Percentiles rank a stretch among this genome's conserved stretches.
Evolutionary conservation across 2,888 invertebrate species (phyloP).

Genomic region (Caenorhabditis macrosperma): DNA sequence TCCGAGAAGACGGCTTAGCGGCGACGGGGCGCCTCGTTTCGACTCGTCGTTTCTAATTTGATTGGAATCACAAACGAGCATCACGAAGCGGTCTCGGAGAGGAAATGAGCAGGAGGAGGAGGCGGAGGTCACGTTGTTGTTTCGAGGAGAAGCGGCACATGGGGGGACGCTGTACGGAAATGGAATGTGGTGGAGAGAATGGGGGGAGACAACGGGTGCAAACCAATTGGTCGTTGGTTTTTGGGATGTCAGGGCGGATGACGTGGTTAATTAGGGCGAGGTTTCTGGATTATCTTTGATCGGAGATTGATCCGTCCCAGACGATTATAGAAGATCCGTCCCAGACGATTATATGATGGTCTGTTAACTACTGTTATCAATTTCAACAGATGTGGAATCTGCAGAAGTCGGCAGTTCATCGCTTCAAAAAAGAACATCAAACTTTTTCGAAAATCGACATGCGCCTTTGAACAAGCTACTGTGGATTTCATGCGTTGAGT

Average conservation of each 20-base stretch:
- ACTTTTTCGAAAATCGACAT: no score
- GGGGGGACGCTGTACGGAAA: conserved; percentile 9
- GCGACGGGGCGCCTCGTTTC: neutral
- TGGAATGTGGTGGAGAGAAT: neutral
- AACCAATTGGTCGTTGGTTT: conserved; percentile 25
- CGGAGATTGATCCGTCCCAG: conserved; percentile 6
- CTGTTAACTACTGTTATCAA: no score
- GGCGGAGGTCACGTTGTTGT: conserved; percentile 19
- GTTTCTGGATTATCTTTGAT: neutral
- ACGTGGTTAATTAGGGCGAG: neutral
- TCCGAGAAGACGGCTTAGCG: conserved; percentile 16
- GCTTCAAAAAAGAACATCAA: no score
- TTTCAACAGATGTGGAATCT: no score
- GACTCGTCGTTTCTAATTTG: conserved; percentile 39
- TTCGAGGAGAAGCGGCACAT: neutral
- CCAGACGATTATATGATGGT: no score
- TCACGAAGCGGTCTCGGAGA: neutral
- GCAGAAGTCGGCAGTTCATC: no score
- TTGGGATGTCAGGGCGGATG: neutral
- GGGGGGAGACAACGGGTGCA: neutral
- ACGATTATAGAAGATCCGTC: no score
- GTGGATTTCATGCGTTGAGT: no score
- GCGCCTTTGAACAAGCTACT: no score
- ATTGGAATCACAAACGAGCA: conserved; percentile 46
- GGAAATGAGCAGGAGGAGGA: no score